Evolutionary conservation across 2,888 invertebrate genomes (phyloP), one percentile per base, ranked within the genome.

Genomic region (Philhelius pedissequus): DNA sequence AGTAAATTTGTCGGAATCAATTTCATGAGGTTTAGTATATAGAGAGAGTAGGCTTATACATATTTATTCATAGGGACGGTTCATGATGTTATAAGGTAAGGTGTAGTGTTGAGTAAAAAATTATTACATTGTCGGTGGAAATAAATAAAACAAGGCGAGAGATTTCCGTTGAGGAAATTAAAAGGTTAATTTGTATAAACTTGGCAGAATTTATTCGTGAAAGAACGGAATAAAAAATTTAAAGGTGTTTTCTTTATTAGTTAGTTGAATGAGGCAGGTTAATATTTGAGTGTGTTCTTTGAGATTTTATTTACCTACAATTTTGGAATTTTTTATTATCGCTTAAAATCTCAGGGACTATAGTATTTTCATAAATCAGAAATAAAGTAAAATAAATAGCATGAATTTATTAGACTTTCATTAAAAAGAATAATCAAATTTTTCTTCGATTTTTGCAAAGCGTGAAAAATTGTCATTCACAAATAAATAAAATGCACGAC

Each of bases 141-240:
- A 3, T 25, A 15, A 64, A 48, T 64, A 64, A 64, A 43, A 56
- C 52, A 32, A 22, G 48, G 11, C 4, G 38, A 52, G 8, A 30
- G 40, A 38, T 79, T 54, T 54, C 48, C 38, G 32, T 48, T 30
- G 32, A 54, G 68, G 38, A 66, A 66, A 73, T 60, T 69, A 76
- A 66, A 60, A 20, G 11, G 40, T 68, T 68, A 64, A 69, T 69
- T 60, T 25, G n/a, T 22, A 25, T 9, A 11, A 35, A 58, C 27
- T 45, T 56, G 64, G 40, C 22, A 40, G 27, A 6, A n/a, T 38
- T 70, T 40, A 13, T 11, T 40, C 25, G 13, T n/a, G 9, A n/a
- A 22, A 9, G 22, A 22, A 25, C n/a, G 13, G 13, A 48, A 13
- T 48, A 25, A n/a, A 48, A 48, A 25, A 48, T 13, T 25, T 22